Percentiles rank a stretch among this genome's conserved stretches.
These are phyloP conservation scores for Distichodus sexfasciatus DNA, from an alignment of 2,797 vertebrate species.

Conservation along the genomic window DNA sequence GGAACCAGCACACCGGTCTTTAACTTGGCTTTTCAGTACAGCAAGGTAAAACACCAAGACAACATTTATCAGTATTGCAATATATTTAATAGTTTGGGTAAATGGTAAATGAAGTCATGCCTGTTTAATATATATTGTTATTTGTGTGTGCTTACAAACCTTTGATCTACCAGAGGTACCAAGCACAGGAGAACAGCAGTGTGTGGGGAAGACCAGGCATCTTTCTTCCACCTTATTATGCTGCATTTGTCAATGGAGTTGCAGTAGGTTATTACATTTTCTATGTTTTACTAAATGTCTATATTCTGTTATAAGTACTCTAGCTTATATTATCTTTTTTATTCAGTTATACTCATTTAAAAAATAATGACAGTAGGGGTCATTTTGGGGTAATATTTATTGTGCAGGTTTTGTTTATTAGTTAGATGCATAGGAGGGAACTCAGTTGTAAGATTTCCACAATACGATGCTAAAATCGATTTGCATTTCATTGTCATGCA, in stretches of 20 bases:
- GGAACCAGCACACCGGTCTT: conserved; percentile 85
- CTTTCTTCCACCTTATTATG: conserved; percentile 79
- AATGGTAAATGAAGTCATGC: not conserved
- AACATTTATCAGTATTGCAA: not conserved
- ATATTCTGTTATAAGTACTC: too few relatives aligned
- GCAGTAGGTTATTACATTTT: conserved; percentile 76
- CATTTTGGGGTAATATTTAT: too few relatives aligned
- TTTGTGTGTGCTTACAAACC: too few relatives aligned
- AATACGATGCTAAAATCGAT: too few relatives aligned
- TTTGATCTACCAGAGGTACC: conserved; percentile 79
- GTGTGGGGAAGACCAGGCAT: conserved; percentile 81
- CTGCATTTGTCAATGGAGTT: conserved; percentile 90
- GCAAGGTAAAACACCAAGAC: conserved; percentile 73
- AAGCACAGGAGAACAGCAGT: conserved; percentile 73
- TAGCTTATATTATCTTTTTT: too few relatives aligned
- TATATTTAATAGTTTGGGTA: not conserved
- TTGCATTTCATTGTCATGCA: too few relatives aligned
- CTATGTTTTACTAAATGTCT: not conserved
- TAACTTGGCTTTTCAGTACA: conserved; percentile 79
- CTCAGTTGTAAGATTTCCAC: too few relatives aligned
- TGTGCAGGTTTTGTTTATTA: too few relatives aligned
- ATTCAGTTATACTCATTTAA: too few relatives aligned
- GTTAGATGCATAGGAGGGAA: too few relatives aligned
- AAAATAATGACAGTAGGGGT: too few relatives aligned
- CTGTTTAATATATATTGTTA: not conserved